A percentile compares a stretch with the other conserved stretches of the same genome.
Evolutionary conservation across 2,888 invertebrate species (phyloP).

Genomic region (Harmothoe impar): DNA sequence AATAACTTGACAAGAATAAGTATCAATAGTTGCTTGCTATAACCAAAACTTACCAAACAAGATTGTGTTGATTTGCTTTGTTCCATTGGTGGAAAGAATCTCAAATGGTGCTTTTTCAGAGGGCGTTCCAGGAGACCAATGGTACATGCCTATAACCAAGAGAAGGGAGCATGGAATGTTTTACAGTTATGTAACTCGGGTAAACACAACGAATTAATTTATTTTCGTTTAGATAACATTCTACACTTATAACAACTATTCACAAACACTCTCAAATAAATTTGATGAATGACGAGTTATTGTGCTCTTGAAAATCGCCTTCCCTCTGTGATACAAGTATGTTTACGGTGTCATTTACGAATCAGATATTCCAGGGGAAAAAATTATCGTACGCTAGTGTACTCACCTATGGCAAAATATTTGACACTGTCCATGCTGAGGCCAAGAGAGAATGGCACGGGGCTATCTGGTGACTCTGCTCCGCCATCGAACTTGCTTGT

Average conservation of each 20-base stretch:
- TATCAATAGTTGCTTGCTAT: background rate
- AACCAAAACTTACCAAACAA: constrained; percentile 73
- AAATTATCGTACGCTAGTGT: too few species aligned
- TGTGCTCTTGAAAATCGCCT: too few species aligned
- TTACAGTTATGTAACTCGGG: too few species aligned
- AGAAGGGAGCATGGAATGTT: background rate
- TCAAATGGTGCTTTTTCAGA: constrained; percentile 74
- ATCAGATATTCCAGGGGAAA: too few species aligned
- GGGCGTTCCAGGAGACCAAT: constrained; percentile 75
- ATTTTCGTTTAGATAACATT: too few species aligned
- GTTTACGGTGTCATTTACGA: too few species aligned
- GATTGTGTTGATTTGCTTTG: constrained; percentile 71
- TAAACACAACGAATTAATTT: too few species aligned
- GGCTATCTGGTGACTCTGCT: constrained; percentile 67
- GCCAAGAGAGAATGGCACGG: constrained; percentile 73
- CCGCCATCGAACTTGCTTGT: constrained; percentile 73
- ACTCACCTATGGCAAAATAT: constrained; percentile 69
- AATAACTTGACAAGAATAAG: too few species aligned
- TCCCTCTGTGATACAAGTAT: too few species aligned
- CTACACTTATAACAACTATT: too few species aligned
- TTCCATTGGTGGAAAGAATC: constrained; percentile 74
- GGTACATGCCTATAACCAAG: constrained; percentile 71
- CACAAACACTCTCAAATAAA: too few species aligned
- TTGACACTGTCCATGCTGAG: constrained; percentile 76
- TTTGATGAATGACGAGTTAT: too few species aligned